Evolutionary conservation across 1,140 invertebrate genomes (phyloP).

Genomic region (Drepana arcuata): DNA sequence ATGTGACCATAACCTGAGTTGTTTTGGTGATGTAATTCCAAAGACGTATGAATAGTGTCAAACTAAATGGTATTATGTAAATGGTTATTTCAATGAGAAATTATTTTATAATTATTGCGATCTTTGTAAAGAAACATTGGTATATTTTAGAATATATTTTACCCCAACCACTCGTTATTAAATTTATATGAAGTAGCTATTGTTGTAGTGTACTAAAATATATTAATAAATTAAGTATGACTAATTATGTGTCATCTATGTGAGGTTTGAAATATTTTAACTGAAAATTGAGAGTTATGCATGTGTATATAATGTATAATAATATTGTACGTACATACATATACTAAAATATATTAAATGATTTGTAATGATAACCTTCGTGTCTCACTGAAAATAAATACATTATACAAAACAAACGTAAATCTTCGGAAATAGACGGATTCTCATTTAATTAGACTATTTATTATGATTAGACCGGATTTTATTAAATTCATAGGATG

Average conservation of each 20-base stretch:
- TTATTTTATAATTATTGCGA: conserved; percentile 25
- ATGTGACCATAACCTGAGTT: conserved; percentile 65
- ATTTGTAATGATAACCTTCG: conserved; percentile 10
- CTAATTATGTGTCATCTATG: conserved; percentile 26
- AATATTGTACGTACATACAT: conserved; percentile 40
- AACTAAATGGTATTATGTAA: conserved; percentile 49
- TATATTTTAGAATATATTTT: conserved; percentile 18
- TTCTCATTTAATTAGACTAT: too few species aligned
- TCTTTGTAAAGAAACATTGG: conserved; percentile 31
- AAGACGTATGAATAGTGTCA: conserved; percentile 67
- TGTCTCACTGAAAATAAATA: too few species aligned
- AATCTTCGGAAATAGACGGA: too few species aligned
- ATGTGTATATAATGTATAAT: conserved; percentile 61
- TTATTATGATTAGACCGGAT: too few species aligned
- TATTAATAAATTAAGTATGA: conserved; percentile 16
- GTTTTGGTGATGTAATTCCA: conserved; percentile 70
- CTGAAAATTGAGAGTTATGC: conserved; percentile 22
- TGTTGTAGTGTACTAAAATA: conserved; percentile 19
- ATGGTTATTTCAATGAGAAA: conserved; percentile 30
- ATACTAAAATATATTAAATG: conserved; percentile 28
- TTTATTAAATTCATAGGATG: too few species aligned
- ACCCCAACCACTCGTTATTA: conserved; percentile 21
- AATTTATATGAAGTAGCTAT: conserved; percentile 16
- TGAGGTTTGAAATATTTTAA: conserved; percentile 19
- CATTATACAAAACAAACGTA: too few species aligned